Evolutionary conservation across 2,113 vertebrate species (phyloP), one percentile per base, ranked within the genome.

Genomic region (Tragelaphus imberbis): DNA sequence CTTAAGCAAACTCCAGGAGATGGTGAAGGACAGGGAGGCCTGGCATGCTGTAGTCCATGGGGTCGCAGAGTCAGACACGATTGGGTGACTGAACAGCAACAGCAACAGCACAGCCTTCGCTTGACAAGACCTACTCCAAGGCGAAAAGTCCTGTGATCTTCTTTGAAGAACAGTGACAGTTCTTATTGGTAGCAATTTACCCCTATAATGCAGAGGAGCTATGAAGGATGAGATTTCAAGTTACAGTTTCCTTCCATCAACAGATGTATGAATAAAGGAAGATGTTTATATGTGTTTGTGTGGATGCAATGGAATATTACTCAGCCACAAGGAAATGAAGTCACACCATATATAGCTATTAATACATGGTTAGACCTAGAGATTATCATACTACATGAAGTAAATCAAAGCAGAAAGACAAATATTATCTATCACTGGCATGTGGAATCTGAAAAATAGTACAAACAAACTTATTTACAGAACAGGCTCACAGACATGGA

Each of bases 21-120:
- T 12, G n/a, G 68, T 71, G 68, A 71, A 19, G n/a, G 61, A 65
- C 61, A 33, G 61, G 30, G 68, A 71, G 19, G n/a, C n/a, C 68
- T 71, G 68, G 68, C 1, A 0, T 71, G 68, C n/a, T 71, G 19
- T 19, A 40, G n/a, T 23, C n/a, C 68, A 6, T 3, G n/a, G n/a
- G 68, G 68, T 23, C 0, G 0, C 68, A 71, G n/a, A 23, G n/a
- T 40, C 1, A 0, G 68, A 71, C 10, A 11, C 2, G 5, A 71
- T n/a, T 36, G n/a, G 11, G 68, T 10, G 5, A 40, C 68, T 36
- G n/a, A 40, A 71, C 68, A 71, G 3, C 19, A 36, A 2, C n/a
- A 23, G 68, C 19, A 71, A 23, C 36, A 40, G n/a, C 17, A 8
- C 1, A 55, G 94, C 25, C 68, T 75, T 33, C 58, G 4, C 28